Percentiles rank a stretch among this genome's conserved stretches.
These are phyloP conservation scores for Drosophila antonietae DNA, from an alignment of 2,888 invertebrate species.

Conservation along the genomic window DNA sequence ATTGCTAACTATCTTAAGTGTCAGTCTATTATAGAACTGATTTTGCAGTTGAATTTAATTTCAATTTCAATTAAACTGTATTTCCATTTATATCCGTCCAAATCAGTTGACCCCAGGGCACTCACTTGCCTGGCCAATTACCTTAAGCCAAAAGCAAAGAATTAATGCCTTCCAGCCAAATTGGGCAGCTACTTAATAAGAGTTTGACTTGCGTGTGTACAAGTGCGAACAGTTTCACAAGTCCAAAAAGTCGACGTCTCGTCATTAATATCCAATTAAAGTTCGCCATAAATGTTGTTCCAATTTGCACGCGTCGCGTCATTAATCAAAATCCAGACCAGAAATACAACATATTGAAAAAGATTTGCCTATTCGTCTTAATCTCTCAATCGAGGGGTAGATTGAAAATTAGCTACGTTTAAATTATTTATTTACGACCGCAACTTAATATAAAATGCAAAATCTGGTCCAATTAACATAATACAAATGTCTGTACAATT, in stretches of 20 bases:
- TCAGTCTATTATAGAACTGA: constrained; percentile 2
- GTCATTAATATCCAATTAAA: constrained; percentile 78
- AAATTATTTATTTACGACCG: background rate
- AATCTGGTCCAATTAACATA: constrained; percentile 1
- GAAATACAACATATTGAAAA: constrained; percentile 22
- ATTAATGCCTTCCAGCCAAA: constrained; percentile 50
- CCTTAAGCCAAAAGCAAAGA: constrained; percentile 30
- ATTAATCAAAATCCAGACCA: constrained; percentile 61
- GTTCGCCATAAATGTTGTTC: constrained; percentile 70
- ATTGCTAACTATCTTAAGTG: constrained; percentile 10
- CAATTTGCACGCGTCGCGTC: constrained; percentile 70
- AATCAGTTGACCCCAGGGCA: constrained; percentile 29
- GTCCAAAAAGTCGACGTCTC: constrained; percentile 51
- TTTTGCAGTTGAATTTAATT: background rate
- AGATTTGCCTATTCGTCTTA: constrained; percentile 2
- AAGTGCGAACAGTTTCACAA: constrained; percentile 55
- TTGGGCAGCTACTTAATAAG: constrained; percentile 55
- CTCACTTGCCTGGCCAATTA: constrained; percentile 49
- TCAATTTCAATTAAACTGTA: background rate
- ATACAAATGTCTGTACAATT: background rate
- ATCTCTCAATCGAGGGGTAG: constrained; percentile 11
- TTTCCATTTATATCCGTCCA: constrained; percentile 11
- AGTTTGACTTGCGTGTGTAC: constrained; percentile 23
- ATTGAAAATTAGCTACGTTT: constrained; percentile 3
- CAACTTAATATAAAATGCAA: background rate